A percentile compares a stretch with the other conserved stretches of the same genome.
Conservation (phyloP, 2,797 vertebrate genomes). For the Potorous gilbertii region DNA sequence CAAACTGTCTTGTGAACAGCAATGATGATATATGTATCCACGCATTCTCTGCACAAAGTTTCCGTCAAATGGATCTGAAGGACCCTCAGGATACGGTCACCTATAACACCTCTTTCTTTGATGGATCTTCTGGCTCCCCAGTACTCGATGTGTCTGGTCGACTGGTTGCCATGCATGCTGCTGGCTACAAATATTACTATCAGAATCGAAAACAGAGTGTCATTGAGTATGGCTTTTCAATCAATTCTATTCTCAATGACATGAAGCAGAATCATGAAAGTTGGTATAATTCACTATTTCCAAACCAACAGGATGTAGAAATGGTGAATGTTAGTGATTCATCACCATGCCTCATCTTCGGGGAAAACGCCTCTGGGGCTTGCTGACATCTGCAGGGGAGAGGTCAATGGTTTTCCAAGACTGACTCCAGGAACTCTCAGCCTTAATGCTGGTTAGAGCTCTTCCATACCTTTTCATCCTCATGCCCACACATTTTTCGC, state of each 20-base stretch:
- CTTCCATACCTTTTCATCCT: no score
- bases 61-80: accelerated
- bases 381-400: no score
- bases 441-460: no score
- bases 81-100: neutral
- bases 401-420: no score
- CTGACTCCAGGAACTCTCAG: no score
- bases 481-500: no score
- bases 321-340: conserved; percentile 20
- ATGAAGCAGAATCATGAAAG: neutral
- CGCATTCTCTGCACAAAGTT: conserved; percentile 15
- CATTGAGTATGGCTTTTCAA: conserved; percentile 59
- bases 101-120: conserved; percentile 78
- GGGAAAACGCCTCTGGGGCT: neutral
- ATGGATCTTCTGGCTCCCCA: conserved; percentile 80
- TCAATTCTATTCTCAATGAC: conserved; percentile 36
- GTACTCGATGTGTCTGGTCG: conserved; percentile 68
- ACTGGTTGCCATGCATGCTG: conserved; percentile 77
- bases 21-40: neutral
- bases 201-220: neutral
- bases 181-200: neutral
- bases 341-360: neutral
- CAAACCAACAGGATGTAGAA: neutral
- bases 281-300: conserved; percentile 9
- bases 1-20: accelerated